A percentile compares a stretch with the other conserved stretches of the same genome.
Evolutionary conservation across 1,140 invertebrate species (phyloP).

Genomic region (Tetranychus urticae): DNA sequence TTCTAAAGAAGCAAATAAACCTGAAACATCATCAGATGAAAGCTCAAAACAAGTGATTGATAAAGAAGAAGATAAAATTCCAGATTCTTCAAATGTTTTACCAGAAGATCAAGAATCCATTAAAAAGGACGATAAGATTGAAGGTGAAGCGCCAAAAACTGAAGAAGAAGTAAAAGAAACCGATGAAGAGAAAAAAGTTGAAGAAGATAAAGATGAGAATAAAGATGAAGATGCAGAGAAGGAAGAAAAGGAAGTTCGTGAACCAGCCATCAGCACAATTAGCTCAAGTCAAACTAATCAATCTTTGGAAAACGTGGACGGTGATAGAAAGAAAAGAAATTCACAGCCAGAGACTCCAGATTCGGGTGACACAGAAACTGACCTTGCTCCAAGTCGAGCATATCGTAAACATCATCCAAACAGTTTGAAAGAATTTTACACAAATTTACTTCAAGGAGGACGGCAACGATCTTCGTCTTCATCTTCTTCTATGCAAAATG

Average conservation of each 20-base stretch:
- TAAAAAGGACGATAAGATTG: background rate
- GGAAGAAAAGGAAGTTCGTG: constrained; percentile 3
- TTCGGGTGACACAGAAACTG: background rate
- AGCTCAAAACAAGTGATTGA: background rate
- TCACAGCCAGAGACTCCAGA: constrained; percentile 2
- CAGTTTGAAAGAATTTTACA: background rate
- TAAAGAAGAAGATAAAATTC: too few species aligned
- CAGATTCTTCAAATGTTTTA: background rate
- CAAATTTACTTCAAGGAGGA: constrained; percentile 27
- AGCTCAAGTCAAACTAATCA: constrained; percentile 17
- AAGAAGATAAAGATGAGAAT: background rate
- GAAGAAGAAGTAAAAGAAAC: background rate
- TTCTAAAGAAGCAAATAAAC: background rate
- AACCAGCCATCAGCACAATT: constrained; percentile 18
- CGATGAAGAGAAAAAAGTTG: background rate
- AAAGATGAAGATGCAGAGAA: constrained; percentile 6
- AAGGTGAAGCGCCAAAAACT: background rate
- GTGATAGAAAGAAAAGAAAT: constrained; percentile 13
- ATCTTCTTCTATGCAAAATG: background rate
- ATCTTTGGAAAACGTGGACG: background rate
- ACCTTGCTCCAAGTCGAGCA: constrained; percentile 16
- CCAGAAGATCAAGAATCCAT: background rate
- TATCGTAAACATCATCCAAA: constrained; percentile 1
- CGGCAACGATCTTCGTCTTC: background rate
- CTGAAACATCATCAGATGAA: background rate